Base-by-base conservation (phyloP, 53 echinoderm and acorn worm species). In the Zoroaster sp. region DNA sequence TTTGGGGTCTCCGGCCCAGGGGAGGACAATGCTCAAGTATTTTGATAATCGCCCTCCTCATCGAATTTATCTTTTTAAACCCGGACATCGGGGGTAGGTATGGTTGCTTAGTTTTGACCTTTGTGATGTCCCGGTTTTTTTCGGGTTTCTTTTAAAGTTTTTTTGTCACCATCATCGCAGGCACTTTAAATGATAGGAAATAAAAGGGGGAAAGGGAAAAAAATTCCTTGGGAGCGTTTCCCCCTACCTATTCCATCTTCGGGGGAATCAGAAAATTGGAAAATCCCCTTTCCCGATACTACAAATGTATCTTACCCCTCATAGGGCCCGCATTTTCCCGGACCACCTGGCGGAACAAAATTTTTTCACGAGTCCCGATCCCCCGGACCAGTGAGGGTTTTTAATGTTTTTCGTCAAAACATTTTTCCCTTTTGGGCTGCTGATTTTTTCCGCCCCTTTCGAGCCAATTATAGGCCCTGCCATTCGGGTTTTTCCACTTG, bases 291-390 rank as follows among this genome's bases (percentile, higher is more conserved):
- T 69, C 35, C 30, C 4, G 40, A 35, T 20, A 49, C 11, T 12
- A 89, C 89, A 89, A 54, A 36, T 80, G 72, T 21, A 87, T 40
- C 23, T 52, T 74, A 20, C n/a, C 75, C 88, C 35, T 39, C 55
- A 35, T 47, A 87, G 65, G 54, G 14, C 44, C 75, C 53, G 6
- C 74, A 39, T 55, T 87, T 87, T 42, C 88, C 75, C 3, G 88
- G 88, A 4, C 88, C 88, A 20, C 80, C 81, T 15, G 66, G 67
- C 4, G 20, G 68, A 36, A 49, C 69, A 42, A 39, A 80, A 35
- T n/a, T 89, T 89, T 39, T 80, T 89, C n/a, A 80, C 25, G 13
- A 80, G 38, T 25, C 89, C 42, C 89, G 65, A 36, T 89, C 89
- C 11, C 89, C 79, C 30, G 78, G 78, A 18, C 40, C 28, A 89